Base-by-base conservation (phyloP, 2,797 vertebrate species). In the Melanotaenia boesemani region DNA sequence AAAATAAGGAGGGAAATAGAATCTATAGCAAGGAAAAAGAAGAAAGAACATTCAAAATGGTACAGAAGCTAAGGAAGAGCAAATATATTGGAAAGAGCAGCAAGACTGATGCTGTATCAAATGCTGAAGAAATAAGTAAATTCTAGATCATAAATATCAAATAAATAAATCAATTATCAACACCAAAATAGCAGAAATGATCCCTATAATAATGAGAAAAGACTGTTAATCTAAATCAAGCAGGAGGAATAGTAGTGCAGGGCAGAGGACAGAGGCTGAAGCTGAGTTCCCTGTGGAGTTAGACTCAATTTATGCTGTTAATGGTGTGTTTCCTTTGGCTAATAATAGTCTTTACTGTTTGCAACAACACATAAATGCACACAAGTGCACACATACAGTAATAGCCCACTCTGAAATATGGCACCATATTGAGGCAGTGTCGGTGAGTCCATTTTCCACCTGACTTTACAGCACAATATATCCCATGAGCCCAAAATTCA, bases 401-500 rank as follows among this genome's bases (percentile, higher is more conserved):
- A 90, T 83, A 88, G 79, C 68, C 76, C 60, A 32, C 77, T 64
- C 28, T 85, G 86, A 79, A 72, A 82, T 72, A 76, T 57, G 56
- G 76, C 63, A 32, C 64, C 66, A 39, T 32, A 36, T 4, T 64
- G 69, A 70, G 66, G 64, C 58, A 10, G 36, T 39, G 72, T 59
- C 34, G 1, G n/a, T 1, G 44, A 82, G 77, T 81, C 78, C 67
- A 80, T 90, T 91, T 86, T 87, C 76, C 70, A 73, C 34, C 79
- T 72, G 83, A 83, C 64, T 77, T 80, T 79, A 79, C 58, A 18
- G 41, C 55, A 63, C 52, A 60, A n/a, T 74, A 63, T 32, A 39
- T 88, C 87, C 82, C 77, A 68, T 2, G 67, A 74, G 84, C 57
- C 54, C 54, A 24, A 67, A 89, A 80, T 85, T 70, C 85, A 88